Base-by-base conservation (phyloP, 1,140 invertebrate species). In the Leptinotarsa texana region DNA sequence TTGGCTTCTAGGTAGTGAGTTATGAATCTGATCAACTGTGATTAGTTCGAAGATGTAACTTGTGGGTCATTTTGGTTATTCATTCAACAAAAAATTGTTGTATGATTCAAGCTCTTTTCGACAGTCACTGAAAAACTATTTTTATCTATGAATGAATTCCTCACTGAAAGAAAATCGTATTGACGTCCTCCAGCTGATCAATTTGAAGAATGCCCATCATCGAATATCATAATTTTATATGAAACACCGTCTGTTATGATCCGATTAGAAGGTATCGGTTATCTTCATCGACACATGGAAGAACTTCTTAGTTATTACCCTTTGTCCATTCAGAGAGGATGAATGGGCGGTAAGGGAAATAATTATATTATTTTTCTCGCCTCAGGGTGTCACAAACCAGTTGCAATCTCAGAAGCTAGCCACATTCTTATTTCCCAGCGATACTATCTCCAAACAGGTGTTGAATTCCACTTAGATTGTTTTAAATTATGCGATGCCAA, bases 351-450 rank as follows among this genome's bases (percentile, higher is more conserved):
- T 57, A 67, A 22, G 71, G 66, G 67, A 73, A 73, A 76, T 73
- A 76, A 76, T 76, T 76, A 76, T 68, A 47, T n/a, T 70, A 69
- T 73, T 76, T 76, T 76, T 76, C 74, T 69, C 47, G 75, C 75
- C 72, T 57, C 33, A 18, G 71, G 74, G 70, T 63, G 71, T 76
- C 42, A 63, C 75, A 76, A 76, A 75, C 74, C 74, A 72, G 69
- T 72, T 67, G 70, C 74, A 71, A 71, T 71, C 74, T 71, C 69
- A 63, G 57, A 65, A 72, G 67, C 69, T 65, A 66, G 69, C 71
- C 57, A 68, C 69, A 73, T 76, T 76, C 65, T 76, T 76, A 76
- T 73, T 76, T 76, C 61, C n/a, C 15, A 62, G 21, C 21, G 71
- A 76, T 73, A 73, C 49, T 62, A 73, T 73, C 75, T 68, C 21